Base-by-base conservation (phyloP, 2,888 invertebrate genomes). In the Xylocampa areola region DNA sequence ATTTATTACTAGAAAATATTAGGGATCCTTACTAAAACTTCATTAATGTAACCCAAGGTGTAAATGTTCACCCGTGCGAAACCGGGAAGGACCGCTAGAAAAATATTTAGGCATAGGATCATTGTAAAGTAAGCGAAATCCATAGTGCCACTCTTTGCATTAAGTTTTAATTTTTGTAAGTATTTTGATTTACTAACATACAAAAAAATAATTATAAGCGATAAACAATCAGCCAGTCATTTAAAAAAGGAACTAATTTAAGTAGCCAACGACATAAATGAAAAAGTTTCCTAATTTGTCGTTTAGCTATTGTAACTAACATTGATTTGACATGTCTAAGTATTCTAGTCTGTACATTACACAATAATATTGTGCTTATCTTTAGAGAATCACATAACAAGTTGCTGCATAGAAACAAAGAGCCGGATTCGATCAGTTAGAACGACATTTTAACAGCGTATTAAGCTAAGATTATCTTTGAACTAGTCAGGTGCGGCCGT, bases 281-380 rank as follows among this genome's bases (percentile, higher is more conserved):
- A 68, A 68, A 70, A 67, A 45, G 57, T 72, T 43, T 40, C 40
- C 21, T 52, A 45, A n/a, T n/a, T n/a, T 17, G 51, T 55, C 57
- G 23, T 51, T 55, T 36, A 33, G 30, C 30, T 43, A 73, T 64
- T 73, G 58, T 57, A 62, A 61, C 51, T 57, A 62, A 61, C 51
- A 69, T 70, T 67, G 64, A 75, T 73, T 73, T 60, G 64, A 75
- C 75, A 74, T 68, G 67, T 70, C 67, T 68, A 66, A 77, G 68
- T 73, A 66, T 67, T 70, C 73, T 64, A 69, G 63, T 72, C 65
- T 48, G 53, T 59, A 66, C 64, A 74, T 81, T 83, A 80, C 74
- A 77, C 76, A 82, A 82, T 81, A 79, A 80, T 73, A 77, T 68
- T 53, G 62, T 70, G 68, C 66, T 78, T 81, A 81, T 81, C 80